Evolutionary conservation across 2,888 invertebrate genomes (phyloP), one percentile per base, ranked within the genome.

Genomic region (Agriotes lineatus): DNA sequence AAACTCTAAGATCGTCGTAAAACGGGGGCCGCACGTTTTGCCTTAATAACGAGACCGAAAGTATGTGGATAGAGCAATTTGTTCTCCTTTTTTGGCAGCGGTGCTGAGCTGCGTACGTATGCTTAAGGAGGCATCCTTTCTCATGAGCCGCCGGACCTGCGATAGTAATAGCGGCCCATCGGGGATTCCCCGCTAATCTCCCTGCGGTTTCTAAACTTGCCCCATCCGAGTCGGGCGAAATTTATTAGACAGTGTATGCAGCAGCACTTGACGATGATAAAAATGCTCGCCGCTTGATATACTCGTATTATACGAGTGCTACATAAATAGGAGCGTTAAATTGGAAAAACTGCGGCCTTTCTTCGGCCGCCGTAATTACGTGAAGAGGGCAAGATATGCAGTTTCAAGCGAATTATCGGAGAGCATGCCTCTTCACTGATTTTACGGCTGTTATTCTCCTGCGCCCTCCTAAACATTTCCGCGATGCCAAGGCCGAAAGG

Each of bases 101-200:
- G 54, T 44, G 59, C 50, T 30, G 44, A 58, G 42, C 52, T 52
- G 59, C 59, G 58, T 59, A 59, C 66, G 66, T 66, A 66, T 59
- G 59, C 54, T 67, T 60, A 67, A 61, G 61, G 18, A 54, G 30
- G 61, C 52, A 64, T 64, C 60, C 59, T 56, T 61, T 60, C 69
- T 65, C 69, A 65, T 69, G 60, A 69, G 64, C 64, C 56, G 58
- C 69, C 37, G 69, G 69, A 69, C 64, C 58, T 58, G 69, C 69
- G 69, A 69, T 69, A 69, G 69, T 65, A 69, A 69, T 60, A 70
- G 71, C 70, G 70, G 70, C 61, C 70, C 69, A 63, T 60, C 64
- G 72, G 72, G 72, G 70, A 71, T 72, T 71, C 61, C 65, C 70
- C 72, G 72, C 70, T 72, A 72, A 72, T 72, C 72, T 72, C 66